Evolutionary conservation across 2,113 vertebrate genomes (phyloP).

Genomic region (Piaya cayana): DNA sequence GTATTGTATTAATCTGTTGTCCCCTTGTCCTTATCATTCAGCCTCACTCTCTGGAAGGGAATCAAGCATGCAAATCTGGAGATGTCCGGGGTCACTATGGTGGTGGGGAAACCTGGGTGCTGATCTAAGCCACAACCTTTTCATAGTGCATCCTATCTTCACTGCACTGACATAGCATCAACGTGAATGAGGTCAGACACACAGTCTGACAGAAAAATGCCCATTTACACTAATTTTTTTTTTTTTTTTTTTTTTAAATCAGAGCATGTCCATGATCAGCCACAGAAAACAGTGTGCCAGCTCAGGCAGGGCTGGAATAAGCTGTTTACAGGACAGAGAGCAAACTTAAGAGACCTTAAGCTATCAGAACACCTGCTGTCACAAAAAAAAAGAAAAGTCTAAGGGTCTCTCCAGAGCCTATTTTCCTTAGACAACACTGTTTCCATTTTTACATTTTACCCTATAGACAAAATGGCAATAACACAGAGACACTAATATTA

Average conservation of each 20-base stretch:
- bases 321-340: not conserved
- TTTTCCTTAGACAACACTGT: not conserved
- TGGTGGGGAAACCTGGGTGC: not conserved
- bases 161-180: not conserved
- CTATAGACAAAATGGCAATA: not conserved
- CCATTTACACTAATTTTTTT: not conserved
- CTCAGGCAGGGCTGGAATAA: not conserved
- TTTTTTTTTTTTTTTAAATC: not conserved
- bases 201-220: not conserved
- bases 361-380: not conserved
- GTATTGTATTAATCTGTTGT: not conserved
- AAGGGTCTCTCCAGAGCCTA: not conserved
- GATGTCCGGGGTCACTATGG: not conserved
- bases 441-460: not conserved
- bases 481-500: not conserved
- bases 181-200: not conserved
- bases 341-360: not conserved
- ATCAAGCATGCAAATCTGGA: not conserved
- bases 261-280: not conserved
- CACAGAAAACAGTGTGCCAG: not conserved
- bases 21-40: not conserved
- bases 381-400: not conserved
- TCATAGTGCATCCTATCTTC: accelerated
- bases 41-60: not conserved
- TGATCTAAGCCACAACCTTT: not conserved